Evolutionary conservation across 2,113 vertebrate species (phyloP).

Genomic region (Blennius ocellaris): DNA sequence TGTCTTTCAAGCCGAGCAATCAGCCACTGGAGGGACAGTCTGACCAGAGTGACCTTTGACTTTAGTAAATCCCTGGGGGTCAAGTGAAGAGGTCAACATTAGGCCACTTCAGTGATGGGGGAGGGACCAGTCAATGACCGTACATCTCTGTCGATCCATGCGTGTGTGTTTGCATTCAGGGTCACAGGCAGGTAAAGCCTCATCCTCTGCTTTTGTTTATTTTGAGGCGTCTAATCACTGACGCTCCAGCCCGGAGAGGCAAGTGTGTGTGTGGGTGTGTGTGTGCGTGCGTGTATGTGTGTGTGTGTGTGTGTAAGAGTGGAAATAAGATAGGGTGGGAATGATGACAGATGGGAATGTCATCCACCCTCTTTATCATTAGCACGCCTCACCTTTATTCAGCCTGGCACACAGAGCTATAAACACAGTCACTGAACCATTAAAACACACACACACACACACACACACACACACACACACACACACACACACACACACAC

Average conservation of each 20-base stretch:
- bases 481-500: slow-evolving; percentile 1
- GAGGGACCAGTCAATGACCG: slow-evolving; percentile 55
- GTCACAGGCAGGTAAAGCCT: slow-evolving; percentile 76
- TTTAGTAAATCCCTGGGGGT: slow-evolving; percentile 66
- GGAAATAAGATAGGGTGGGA: slow-evolving; percentile 67
- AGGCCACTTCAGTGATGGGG: slow-evolving; percentile 57
- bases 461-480: slow-evolving; percentile 17
- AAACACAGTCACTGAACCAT: slow-evolving; percentile 54
- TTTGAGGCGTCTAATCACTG: slow-evolving; percentile 59
- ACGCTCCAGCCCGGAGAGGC: slow-evolving; percentile 37
- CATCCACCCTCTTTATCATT: slow-evolving; percentile 80
- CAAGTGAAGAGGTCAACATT: slow-evolving; percentile 69
- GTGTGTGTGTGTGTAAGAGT: slow-evolving; percentile 31
- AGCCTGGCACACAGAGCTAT: slow-evolving; percentile 63
- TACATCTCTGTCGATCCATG: slow-evolving; percentile 57
- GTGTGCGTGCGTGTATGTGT: slow-evolving; percentile 16
- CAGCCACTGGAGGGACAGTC: slow-evolving; percentile 56
- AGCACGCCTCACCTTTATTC: slow-evolving; percentile 72
- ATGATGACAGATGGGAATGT: slow-evolving; percentile 79
- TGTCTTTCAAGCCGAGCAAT: slow-evolving; percentile 56
- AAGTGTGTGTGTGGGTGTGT: slow-evolving; percentile 22
- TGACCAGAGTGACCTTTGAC: slow-evolving; percentile 73
- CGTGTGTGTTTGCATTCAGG: slow-evolving; percentile 32
- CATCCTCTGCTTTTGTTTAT: slow-evolving; percentile 67
- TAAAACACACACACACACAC: slow-evolving; percentile 42